Conservation (phyloP, 64 coral and sea anemone species). For the Actinia equina region DNA sequence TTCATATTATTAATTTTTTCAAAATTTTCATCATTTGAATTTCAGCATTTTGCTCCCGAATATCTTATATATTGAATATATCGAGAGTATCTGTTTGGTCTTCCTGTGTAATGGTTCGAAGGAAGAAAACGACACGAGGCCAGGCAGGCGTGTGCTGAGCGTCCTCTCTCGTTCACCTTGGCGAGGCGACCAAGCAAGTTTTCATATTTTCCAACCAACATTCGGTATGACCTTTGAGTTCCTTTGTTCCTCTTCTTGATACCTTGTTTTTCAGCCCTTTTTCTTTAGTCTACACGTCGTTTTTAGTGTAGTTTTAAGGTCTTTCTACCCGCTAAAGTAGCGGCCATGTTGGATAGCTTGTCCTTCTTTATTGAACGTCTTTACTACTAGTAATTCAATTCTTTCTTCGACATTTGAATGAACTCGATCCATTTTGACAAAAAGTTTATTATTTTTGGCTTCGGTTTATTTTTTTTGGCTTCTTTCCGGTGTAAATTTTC, state of each 20-base stretch:
- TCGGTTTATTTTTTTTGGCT: neutral
- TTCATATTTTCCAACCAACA: neutral
- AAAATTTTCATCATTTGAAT: too few species aligned
- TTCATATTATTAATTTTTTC: too few species aligned
- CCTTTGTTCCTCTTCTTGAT: neutral
- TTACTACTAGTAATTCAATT: neutral
- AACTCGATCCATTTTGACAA: neutral
- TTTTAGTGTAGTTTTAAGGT: neutral
- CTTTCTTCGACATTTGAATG: neutral
- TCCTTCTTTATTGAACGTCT: neutral
- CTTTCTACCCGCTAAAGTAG: neutral
- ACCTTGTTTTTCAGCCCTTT: neutral
- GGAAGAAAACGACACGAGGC: neutral
- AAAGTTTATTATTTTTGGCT: neutral
- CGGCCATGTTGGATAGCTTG: neutral
- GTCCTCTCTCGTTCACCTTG: constrained; percentile 12
- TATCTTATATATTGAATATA: too few species aligned
- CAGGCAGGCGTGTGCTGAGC: neutral
- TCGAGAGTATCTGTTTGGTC: neutral
- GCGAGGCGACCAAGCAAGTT: constrained; percentile 17
- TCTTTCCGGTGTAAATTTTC: neutral
- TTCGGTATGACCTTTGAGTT: neutral
- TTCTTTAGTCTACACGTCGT: neutral
- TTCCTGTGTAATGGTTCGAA: neutral
- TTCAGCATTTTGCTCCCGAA: too few species aligned